These are phyloP conservation scores for Tyrannus savana DNA, from an alignment of 2,113 vertebrate genomes.

Conservation along the genomic window DNA sequence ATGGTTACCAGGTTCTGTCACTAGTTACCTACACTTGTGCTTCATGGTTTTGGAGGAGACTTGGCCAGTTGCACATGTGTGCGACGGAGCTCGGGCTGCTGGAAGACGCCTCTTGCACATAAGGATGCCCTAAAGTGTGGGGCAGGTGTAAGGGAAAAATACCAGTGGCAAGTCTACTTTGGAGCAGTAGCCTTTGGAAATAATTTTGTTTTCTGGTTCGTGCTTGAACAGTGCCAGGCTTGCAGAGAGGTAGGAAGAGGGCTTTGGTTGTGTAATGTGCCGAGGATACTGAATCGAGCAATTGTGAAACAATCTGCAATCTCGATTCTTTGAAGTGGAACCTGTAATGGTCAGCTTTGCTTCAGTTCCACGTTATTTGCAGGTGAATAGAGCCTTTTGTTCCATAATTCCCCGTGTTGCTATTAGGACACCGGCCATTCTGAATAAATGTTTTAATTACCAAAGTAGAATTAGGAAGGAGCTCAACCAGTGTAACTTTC, in stretches of 20 bases:
- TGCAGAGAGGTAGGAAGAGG: not conserved
- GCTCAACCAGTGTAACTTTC: not conserved
- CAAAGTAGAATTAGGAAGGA: not conserved
- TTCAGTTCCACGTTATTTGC: not conserved
- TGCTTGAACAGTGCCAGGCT: not conserved
- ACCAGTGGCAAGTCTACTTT: not conserved
- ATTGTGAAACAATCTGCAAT: not conserved
- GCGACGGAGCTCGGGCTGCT: fast-evolving
- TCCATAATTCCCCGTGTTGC: not conserved
- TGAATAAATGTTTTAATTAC: not conserved
- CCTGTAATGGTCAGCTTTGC: not conserved
- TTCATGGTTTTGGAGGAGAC: fast-evolving
- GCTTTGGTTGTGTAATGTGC: not conserved
- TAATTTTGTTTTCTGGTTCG: not conserved
- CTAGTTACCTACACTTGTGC: fast-evolving
- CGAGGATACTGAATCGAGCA: not conserved
- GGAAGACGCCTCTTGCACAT: not conserved
- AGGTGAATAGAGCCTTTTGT: not conserved
- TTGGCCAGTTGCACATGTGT: not conserved
- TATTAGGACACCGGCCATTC: not conserved
- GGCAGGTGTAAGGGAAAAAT: not conserved
- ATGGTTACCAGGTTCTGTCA: not conserved
- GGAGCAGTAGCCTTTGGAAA: not conserved
- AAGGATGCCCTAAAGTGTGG: not conserved
- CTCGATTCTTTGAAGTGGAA: not conserved